Evolutionary conservation across 23 tunicate genomes (phyloP).

Genomic region (Trididemnum miniatum): DNA sequence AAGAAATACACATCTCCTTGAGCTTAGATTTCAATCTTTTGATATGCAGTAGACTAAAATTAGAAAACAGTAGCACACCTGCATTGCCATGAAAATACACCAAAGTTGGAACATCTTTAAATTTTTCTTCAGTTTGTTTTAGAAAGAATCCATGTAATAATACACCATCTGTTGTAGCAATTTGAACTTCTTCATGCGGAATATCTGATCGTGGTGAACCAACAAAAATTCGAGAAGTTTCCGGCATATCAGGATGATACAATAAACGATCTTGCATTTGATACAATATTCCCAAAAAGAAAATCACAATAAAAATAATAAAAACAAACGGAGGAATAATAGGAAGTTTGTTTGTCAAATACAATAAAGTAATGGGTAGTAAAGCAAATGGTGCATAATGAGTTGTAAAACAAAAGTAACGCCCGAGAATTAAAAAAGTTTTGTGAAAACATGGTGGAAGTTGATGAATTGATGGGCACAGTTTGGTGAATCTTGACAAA

Average conservation of each 20-base stretch:
- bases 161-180: conserved; percentile 59
- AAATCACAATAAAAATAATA: conserved; percentile 24
- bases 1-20: no score
- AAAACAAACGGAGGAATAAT: conserved; percentile 18
- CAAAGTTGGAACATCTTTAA: conserved; percentile 57
- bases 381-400: conserved; percentile 39
- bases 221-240: conserved; percentile 50
- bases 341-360: not conserved
- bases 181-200: conserved; percentile 54
- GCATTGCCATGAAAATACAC: conserved; percentile 94
- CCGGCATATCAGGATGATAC: conserved; percentile 75
- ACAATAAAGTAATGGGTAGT: conserved; percentile 33
- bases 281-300: conserved; percentile 63
- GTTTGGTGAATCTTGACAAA: not conserved
- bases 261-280: conserved; percentile 65
- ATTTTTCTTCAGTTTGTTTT: conserved; percentile 32
- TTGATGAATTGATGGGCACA: not conserved
- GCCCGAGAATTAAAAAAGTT: conserved; percentile 4
- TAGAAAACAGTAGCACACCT: no score
- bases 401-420: conserved; percentile 35
- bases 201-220: conserved; percentile 38
- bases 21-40: no score
- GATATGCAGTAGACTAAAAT: no score
- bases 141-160: conserved; percentile 74
- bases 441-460: not conserved